Base-by-base conservation (phyloP, 2,113 vertebrate species). In the Macquaria ambigua region DNA sequence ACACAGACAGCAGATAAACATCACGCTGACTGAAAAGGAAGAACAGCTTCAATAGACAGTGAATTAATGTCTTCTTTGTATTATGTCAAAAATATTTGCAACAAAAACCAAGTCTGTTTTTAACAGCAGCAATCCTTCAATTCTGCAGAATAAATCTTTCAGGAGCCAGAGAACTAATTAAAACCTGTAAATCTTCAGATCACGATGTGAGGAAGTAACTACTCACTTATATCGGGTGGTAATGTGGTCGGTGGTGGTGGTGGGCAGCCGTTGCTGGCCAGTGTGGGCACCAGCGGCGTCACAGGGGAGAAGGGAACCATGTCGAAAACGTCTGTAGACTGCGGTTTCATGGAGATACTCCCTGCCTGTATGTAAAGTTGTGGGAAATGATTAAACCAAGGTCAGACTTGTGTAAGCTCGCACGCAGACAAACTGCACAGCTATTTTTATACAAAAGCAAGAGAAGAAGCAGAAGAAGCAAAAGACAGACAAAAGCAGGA, bases 241-340 rank as follows among this genome's bases (percentile, higher is more conserved):
- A 96, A 94, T 72, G 94, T 96, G 74, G 97, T 97, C 23, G 98
- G 95, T 37, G 97, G 96, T 59, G 97, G 97, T 62, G 96, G 97
- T 58, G 97, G 97, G 50, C 97, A 97, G 86, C 97, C 97, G 62
- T 99, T 99, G 89, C 95, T 97, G 91, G 97, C 96, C 85, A 93
- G 95, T 63, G 93, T 88, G 74, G 97, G 96, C 90, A 96, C 95
- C 93, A 97, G 94, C 48, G 97, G 96, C 52, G 97, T 96, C 85
- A 96, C 90, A 6, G 98, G 96, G 79, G 98, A 98, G 94, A 99
- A 99, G 37, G 98, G 98, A 92, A 99, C 96, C 98, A 99, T 99
- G 95, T 99, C 98, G 84, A 99, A 99, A 85, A 99, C 89, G 90
- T 99, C 98, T 66, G 98, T 98, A 63, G 98, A 97, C 53, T 95